These are phyloP conservation scores for Harpalus rufipes DNA, from an alignment of 2,888 invertebrate genomes.

Conservation along the genomic window DNA sequence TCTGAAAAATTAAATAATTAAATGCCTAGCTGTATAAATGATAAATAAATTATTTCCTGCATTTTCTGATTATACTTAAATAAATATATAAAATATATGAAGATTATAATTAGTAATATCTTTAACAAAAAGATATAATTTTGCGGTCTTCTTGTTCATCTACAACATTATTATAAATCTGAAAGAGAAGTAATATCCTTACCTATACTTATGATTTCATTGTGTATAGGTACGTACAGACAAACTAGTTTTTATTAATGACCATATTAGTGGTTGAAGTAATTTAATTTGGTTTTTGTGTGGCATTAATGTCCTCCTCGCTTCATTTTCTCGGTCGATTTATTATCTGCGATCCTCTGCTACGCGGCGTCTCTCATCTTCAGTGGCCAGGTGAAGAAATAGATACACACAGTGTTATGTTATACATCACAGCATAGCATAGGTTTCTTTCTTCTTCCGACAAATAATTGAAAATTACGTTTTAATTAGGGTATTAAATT, in stretches of 20 bases:
- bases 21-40: too few species aligned
- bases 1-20: background rate
- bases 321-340: constrained; percentile 51
- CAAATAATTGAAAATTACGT: constrained; percentile 61
- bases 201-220: too few species aligned
- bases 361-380: constrained; percentile 17
- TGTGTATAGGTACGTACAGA: background rate
- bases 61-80: too few species aligned
- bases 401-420: constrained; percentile 30
- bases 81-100: too few species aligned
- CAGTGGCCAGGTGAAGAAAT: constrained; percentile 22
- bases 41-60: too few species aligned
- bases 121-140: too few species aligned
- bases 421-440: background rate
- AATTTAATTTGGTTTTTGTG: constrained; percentile 64
- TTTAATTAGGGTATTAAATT: constrained; percentile 56
- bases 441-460: constrained; percentile 34
- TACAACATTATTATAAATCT: too few species aligned
- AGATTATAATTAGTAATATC: too few species aligned
- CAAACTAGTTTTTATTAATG: constrained; percentile 60
- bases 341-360: constrained; percentile 49
- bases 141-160: too few species aligned
- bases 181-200: too few species aligned
- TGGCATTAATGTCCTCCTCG: constrained; percentile 33
- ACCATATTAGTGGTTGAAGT: constrained; percentile 53